Evolutionary conservation across 2,797 vertebrate species (phyloP), one percentile per base, ranked within the genome.

Genomic region (Saxicola maurus): DNA sequence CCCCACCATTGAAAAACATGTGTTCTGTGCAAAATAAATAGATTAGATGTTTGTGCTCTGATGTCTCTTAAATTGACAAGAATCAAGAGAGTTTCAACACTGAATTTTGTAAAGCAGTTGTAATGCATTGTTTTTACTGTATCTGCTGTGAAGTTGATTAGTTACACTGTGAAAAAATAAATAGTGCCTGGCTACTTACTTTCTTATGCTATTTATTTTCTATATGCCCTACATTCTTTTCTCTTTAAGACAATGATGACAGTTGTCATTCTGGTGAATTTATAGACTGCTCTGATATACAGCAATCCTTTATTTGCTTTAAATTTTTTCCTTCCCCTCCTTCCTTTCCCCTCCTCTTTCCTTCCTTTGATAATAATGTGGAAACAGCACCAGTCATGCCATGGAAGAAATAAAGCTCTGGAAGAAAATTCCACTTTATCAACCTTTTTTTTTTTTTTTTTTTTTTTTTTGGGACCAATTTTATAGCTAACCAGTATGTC

Each of bases 161-260:
- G 90, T 93, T 86, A 93, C 90, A 89, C 79, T 94, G 83, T 96
- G 91, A 94, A 89, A 93, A 92, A 94, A 95, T 94, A 94, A 95
- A 93, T 82, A 94, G 79, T 87, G 90, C 85, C 91, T 94, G 86
- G 78, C 74, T 83, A 77, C 60, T 68, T 81, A 55, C 15, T 84
- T 91, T 64, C 28, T 87, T 57, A 46, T 53, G 37, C 37, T 82
- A 28, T 28, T 89, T 84, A 23, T 86, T 87, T 90, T 51, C 59
- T 86, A 17, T 24, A 4, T 52, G 17, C 5, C 0, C 1, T 35
- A 25, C 2, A 12, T 87, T 72, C 7, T 86, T 81, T 80, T 61
- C 25, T 66, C 57, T 82, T 52, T 40, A 90, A 37, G 42, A 73
- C 5, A 16, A 11, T 14, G 11, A n/a, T 2, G 1, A 17, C 55